Evolutionary conservation across 2,113 vertebrate species (phyloP).

Genomic region (Calyptomena viridis): DNA sequence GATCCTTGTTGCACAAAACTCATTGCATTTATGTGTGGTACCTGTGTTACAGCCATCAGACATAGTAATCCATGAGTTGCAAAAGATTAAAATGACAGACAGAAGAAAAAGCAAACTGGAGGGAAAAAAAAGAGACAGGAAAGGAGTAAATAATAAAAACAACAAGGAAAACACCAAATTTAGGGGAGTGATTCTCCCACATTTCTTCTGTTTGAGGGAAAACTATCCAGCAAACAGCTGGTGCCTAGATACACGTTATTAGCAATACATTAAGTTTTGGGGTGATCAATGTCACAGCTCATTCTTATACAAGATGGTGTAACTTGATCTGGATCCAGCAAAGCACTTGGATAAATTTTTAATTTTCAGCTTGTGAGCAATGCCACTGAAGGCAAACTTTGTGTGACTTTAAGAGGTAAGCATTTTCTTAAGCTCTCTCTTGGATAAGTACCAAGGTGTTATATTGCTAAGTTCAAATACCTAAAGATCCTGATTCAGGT

Average conservation of each 20-base stretch:
- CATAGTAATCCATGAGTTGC: not conserved
- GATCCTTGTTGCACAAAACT: not conserved
- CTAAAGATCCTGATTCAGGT: not conserved
- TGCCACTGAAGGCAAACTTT: not conserved
- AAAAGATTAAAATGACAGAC: not conserved
- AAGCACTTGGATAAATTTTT: not conserved
- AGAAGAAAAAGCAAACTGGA: not conserved
- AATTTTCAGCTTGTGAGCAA: not conserved
- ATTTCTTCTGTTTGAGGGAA: not conserved
- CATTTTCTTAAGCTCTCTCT: not conserved
- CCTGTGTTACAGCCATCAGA: not conserved
- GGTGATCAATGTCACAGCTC: not conserved
- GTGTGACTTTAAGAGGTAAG: not conserved
- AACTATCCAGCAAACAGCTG: not conserved
- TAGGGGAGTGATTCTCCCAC: not conserved
- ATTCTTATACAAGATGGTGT: not conserved
- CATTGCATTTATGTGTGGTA: fast-evolving
- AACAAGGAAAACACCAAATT: not conserved
- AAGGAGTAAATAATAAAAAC: not conserved
- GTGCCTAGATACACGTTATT: not conserved
- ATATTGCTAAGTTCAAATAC: not conserved
- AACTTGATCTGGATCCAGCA: not conserved
- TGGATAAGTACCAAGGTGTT: not conserved
- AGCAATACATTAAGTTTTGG: not conserved
- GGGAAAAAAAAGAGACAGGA: not conserved